These are phyloP conservation scores for Girardinichthys multiradiatus DNA, from an alignment of 2,113 vertebrate genomes.

Conservation along the genomic window DNA sequence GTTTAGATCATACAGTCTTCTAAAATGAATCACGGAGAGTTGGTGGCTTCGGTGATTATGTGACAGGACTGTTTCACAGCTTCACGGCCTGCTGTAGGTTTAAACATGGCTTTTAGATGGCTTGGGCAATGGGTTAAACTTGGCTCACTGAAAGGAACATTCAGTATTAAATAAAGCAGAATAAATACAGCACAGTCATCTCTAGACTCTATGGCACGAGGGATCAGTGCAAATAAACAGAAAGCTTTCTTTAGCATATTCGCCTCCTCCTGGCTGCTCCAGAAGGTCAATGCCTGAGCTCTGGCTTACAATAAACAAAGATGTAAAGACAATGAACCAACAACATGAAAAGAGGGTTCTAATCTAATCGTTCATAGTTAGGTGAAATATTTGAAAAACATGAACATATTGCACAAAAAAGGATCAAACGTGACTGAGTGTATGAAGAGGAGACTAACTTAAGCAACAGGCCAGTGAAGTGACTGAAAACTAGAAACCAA, in stretches of 20 bases:
- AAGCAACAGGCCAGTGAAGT: conserved; percentile 12
- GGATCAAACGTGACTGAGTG: background rate
- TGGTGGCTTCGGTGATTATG: background rate
- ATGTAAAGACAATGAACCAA: background rate
- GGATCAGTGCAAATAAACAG: conserved; percentile 68
- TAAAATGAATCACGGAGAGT: background rate
- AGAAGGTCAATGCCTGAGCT: conserved; percentile 43
- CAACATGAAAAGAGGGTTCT: background rate
- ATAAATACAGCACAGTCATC: conserved; percentile 32
- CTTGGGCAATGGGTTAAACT: conserved; percentile 8
- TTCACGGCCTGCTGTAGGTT: conserved; percentile 8
- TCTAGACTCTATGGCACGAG: conserved; percentile 49
- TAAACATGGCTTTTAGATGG: conserved; percentile 47
- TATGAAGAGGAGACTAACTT: background rate
- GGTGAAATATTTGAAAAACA: background rate
- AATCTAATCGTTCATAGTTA: conserved; percentile 1
- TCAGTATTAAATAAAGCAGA: conserved; percentile 9
- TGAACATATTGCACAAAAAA: background rate
- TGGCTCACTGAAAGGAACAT: conserved; percentile 15
- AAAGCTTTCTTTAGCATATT: conserved; percentile 29
- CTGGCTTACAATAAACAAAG: conserved; percentile 2
- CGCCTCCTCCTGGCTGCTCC: conserved; percentile 21
- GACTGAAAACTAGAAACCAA: background rate
- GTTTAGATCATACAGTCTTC: background rate
- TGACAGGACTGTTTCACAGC: background rate